These are phyloP conservation scores for Hemaris fuciformis DNA, from an alignment of 2,888 invertebrate genomes.

Conservation along the genomic window DNA sequence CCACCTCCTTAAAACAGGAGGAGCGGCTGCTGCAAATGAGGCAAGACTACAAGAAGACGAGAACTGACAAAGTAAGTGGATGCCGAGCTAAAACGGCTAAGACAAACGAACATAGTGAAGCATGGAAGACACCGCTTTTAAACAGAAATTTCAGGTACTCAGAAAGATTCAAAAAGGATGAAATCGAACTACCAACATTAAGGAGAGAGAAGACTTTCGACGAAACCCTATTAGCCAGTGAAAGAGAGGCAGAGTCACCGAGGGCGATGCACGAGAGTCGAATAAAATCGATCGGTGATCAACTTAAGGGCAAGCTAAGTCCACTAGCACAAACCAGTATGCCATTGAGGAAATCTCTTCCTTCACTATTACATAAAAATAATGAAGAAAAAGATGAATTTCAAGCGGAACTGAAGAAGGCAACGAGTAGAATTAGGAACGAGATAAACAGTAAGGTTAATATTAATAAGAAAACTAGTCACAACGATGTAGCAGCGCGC, in stretches of 20 bases:
- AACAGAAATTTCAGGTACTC: conserved; percentile 76
- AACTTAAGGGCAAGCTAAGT: conserved; percentile 56
- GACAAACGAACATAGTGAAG: conserved; percentile 65
- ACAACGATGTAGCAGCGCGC: conserved; percentile 58
- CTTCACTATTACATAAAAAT: conserved; percentile 74
- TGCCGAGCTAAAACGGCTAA: conserved; percentile 75
- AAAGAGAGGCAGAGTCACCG: conserved; percentile 60
- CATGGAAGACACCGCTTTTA: conserved; percentile 73
- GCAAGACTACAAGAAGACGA: conserved; percentile 73
- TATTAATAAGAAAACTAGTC: conserved; percentile 77
- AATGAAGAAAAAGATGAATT: conserved; percentile 81
- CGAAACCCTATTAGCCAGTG: conserved; percentile 61
- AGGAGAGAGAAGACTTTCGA: conserved; percentile 79
- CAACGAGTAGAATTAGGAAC: conserved; percentile 76
- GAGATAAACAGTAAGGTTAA: conserved; percentile 73
- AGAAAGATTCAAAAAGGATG: conserved; percentile 72
- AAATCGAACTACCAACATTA: conserved; percentile 57
- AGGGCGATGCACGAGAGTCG: conserved; percentile 57
- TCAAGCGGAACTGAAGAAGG: conserved; percentile 77
- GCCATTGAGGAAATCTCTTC: conserved; percentile 79
- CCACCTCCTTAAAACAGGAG: conserved; percentile 68
- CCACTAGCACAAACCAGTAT: conserved; percentile 58
- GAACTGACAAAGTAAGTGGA: conserved; percentile 72
- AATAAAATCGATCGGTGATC: conserved; percentile 60
- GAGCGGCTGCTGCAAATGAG: conserved; percentile 74